Evolutionary conservation across 2,797 vertebrate genomes (phyloP).

Genomic region (Microctenopoma lineatum): DNA sequence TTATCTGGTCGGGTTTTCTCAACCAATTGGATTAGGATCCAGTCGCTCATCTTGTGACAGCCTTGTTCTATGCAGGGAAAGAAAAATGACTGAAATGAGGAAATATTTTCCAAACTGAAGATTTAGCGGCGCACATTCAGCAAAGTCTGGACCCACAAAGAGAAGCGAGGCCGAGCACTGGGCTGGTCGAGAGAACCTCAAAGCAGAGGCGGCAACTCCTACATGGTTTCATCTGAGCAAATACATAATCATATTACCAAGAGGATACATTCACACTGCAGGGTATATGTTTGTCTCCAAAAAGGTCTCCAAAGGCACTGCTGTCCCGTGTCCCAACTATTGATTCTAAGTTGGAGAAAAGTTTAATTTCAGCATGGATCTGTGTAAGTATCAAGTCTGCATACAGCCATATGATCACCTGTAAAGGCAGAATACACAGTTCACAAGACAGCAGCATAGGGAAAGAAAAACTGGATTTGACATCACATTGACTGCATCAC

Average conservation of each 20-base stretch:
- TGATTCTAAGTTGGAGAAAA: slow-evolving; percentile 46
- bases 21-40: slow-evolving; percentile 12
- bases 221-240: slow-evolving; percentile 47
- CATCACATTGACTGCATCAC: not conserved
- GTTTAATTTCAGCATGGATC: slow-evolving; percentile 6
- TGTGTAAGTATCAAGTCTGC: not conserved
- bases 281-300: slow-evolving; percentile 27
- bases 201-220: slow-evolving; percentile 48
- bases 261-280: slow-evolving; percentile 23
- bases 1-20: slow-evolving; percentile 20
- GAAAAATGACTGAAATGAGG: not conserved
- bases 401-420: not conserved
- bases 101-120: slow-evolving; percentile 5
- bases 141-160: slow-evolving; percentile 30
- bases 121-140: not conserved
- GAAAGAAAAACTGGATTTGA: no score
- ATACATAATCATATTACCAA: slow-evolving; percentile 41
- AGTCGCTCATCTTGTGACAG: not conserved
- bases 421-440: not conserved
- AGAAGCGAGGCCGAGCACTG: slow-evolving; percentile 14
- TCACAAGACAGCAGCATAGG: not conserved
- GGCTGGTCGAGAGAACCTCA: slow-evolving; percentile 31
- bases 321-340: slow-evolving; percentile 31
- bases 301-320: slow-evolving; percentile 22
- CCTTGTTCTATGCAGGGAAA: not conserved